Percentiles rank a stretch among this genome's conserved stretches.
phyloP scores from a whole-genome alignment of 2,888 invertebrate genomes.

The Leistus spinibarbis region DNA sequence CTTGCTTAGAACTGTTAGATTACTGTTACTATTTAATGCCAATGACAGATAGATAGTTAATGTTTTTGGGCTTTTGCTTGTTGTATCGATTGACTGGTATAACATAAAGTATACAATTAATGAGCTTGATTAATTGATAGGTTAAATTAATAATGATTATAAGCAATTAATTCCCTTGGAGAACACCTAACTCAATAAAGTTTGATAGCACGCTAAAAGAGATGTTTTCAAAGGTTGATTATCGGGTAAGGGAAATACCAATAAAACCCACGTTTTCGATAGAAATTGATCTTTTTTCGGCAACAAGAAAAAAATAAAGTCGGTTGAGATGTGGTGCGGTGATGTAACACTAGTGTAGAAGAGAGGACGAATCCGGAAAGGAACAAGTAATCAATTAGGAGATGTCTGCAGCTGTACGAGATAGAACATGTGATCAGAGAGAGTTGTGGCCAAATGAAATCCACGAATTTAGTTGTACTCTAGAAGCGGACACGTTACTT shows the following conservation, averaged over 20 bases:
- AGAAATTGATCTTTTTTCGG: conserved; percentile 24
- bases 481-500: too few species aligned
- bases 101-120: too few species aligned
- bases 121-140: too few species aligned
- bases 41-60: too few species aligned
- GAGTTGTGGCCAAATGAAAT: not conserved
- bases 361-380: conserved; percentile 13
- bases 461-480: not conserved
- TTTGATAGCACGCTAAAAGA: not conserved
- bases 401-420: conserved; percentile 26
- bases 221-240: conserved; percentile 18
- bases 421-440: conserved; percentile 21
- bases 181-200: too few species aligned
- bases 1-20: too few species aligned
- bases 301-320: conserved; percentile 23
- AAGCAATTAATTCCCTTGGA: too few species aligned
- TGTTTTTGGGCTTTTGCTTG: too few species aligned
- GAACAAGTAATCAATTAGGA: conserved; percentile 33
- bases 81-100: too few species aligned
- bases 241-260: conserved; percentile 27
- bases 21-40: too few species aligned
- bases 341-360: conserved; percentile 31
- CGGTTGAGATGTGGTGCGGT: not conserved
- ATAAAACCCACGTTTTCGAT: conserved; percentile 33
- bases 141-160: too few species aligned